Percentiles rank a stretch among this genome's conserved stretches.
Conservation (phyloP, 2,888 invertebrate genomes). For the Drosophila nigritarsus region DNA sequence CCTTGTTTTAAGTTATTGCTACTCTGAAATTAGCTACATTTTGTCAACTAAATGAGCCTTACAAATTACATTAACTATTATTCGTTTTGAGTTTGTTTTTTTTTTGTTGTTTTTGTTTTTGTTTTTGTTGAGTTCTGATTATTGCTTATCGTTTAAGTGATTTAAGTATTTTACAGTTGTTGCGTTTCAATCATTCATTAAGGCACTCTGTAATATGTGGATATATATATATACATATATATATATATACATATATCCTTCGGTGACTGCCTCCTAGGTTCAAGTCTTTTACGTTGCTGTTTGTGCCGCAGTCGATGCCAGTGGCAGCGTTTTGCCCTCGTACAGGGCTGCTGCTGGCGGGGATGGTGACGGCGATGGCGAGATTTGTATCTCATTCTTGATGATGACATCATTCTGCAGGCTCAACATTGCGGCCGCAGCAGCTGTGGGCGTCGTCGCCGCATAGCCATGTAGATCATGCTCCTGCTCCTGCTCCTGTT, state of each 20-base stretch:
- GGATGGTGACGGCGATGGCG: slow-evolving; percentile 81
- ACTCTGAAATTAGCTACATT: slow-evolving; percentile 45
- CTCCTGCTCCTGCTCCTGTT: slow-evolving; percentile 36
- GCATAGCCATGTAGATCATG: slow-evolving; percentile 21
- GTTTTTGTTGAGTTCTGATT: slow-evolving; percentile 27
- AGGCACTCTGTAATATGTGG: slow-evolving; percentile 26
- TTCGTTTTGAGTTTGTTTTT: slow-evolving; percentile 28
- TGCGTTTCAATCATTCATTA: slow-evolving; percentile 30
- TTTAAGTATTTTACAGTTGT: slow-evolving; percentile 64
- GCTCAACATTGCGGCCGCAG: slow-evolving; percentile 74
- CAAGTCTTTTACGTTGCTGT: slow-evolving; percentile 77
- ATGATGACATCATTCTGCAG: slow-evolving; percentile 81
- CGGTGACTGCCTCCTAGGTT: slow-evolving; percentile 18
- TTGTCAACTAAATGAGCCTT: slow-evolving; percentile 34
- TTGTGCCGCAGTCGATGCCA: slow-evolving; percentile 66
- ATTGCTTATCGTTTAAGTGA: slow-evolving; percentile 39
- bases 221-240: background rate
- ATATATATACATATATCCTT: background rate
- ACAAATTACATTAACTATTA: slow-evolving; percentile 48
- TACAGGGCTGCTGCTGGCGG: slow-evolving; percentile 47
- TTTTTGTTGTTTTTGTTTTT: background rate
- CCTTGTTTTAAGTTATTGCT: slow-evolving; percentile 57
- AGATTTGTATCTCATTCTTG: slow-evolving; percentile 82
- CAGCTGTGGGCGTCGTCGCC: slow-evolving; percentile 49
- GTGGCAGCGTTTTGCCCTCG: slow-evolving; percentile 57